A percentile compares a stretch with the other conserved stretches of the same genome.
Conservation (phyloP, 2,888 invertebrate genomes). For the Siphlonurus alternatus region DNA sequence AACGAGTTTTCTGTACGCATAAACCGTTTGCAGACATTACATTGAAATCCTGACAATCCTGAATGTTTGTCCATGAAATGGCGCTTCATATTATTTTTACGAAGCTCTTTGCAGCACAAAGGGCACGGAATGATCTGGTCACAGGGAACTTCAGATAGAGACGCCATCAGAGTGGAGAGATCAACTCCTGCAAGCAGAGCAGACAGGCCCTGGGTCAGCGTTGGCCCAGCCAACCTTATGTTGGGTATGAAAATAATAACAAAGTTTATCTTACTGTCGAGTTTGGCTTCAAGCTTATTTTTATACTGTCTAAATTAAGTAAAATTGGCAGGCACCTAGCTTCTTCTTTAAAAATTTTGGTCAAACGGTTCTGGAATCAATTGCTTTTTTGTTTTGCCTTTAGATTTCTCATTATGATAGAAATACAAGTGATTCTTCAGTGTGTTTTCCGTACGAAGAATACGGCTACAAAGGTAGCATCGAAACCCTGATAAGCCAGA, state of each 20-base stretch:
- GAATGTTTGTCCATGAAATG: constrained; percentile 10
- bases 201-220: no score
- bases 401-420: not conserved
- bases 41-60: not conserved
- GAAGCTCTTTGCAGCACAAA: constrained; percentile 8
- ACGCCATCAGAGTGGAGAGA: not conserved
- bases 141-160: not conserved
- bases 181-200: not conserved
- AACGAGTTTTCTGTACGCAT: constrained; percentile 8
- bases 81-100: constrained; percentile 9
- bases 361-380: no score
- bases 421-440: constrained; percentile 6
- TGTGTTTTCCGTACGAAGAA: constrained; percentile 8
- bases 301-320: no score
- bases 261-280: no score
- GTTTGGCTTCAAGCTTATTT: no score
- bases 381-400: not conserved
- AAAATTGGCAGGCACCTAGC: no score
- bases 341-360: no score
- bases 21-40: constrained; percentile 3
- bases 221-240: no score
- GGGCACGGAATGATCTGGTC: constrained; percentile 5
- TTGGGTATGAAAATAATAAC: no score
- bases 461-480: constrained; percentile 5
- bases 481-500: not conserved